phyloP scores from a whole-genome alignment of 1,140 invertebrate species.

The Brachystomella parvula region DNA sequence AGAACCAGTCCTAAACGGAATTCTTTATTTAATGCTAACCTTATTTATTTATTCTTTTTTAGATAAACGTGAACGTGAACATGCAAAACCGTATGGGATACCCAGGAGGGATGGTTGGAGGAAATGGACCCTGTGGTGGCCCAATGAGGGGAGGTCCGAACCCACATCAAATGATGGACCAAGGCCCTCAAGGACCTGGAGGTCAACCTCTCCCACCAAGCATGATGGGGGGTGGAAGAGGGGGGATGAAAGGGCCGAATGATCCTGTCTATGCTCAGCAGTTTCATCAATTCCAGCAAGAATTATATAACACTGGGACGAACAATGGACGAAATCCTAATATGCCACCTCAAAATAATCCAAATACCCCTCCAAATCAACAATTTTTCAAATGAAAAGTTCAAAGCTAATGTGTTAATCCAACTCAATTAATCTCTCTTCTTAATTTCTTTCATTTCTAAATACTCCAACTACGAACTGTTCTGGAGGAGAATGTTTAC shows the following conservation, averaged over 20 bases:
- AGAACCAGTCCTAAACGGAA: too few relatives aligned
- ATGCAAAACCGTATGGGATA: conserved; percentile 43
- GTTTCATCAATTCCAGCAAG: conserved; percentile 91
- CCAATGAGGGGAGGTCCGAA: conserved; percentile 17
- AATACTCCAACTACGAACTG: conserved; percentile 9
- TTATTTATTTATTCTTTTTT: conserved; percentile 11
- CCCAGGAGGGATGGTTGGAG: conserved; percentile 34
- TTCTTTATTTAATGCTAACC: background rate
- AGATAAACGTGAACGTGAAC: conserved; percentile 42
- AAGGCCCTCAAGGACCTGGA: conserved; percentile 32
- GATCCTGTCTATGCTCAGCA: conserved; percentile 89
- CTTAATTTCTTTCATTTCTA: conserved; percentile 3
- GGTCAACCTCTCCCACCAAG: conserved; percentile 30
- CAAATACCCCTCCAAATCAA: conserved; percentile 36
- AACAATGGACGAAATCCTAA: conserved; percentile 34
- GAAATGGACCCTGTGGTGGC: conserved; percentile 39
- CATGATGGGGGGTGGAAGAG: conserved; percentile 32
- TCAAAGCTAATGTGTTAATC: background rate
- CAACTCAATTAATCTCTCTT: too few relatives aligned
- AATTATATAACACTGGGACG: conserved; percentile 69
- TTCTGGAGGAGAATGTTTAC: background rate
- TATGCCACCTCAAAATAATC: conserved; percentile 34
- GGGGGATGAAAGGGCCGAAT: conserved; percentile 50
- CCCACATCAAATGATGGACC: conserved; percentile 42
- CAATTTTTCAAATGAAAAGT: conserved; percentile 36